Conservation (phyloP, 2,113 vertebrate species). For the Girardinichthys multiradiatus region DNA sequence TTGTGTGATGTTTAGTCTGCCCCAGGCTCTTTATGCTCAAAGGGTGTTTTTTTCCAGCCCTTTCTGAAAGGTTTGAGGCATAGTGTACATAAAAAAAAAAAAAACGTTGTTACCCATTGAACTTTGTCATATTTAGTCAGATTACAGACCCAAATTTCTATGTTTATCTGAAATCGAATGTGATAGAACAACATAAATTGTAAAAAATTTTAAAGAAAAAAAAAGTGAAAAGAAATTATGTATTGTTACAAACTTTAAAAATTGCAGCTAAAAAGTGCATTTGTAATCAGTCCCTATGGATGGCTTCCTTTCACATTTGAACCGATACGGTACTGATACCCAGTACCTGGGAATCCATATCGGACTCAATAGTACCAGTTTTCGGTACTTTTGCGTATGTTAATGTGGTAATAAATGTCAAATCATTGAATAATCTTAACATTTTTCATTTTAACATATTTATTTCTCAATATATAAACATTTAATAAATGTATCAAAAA, state of each 20-base stretch:
- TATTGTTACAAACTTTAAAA: not conserved
- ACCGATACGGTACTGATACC: too few species aligned
- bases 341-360: too few species aligned
- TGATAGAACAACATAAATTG: not conserved
- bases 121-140: not conserved
- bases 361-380: too few species aligned
- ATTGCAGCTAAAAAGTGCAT: not conserved
- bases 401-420: too few species aligned
- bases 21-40: not conserved
- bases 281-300: too few species aligned
- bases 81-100: not conserved
- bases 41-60: constrained; percentile 12
- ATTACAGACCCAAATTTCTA: not conserved
- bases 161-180: too few species aligned
- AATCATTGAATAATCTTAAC: too few species aligned
- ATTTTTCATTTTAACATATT: too few species aligned
- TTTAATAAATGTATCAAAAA: too few species aligned
- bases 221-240: not conserved
- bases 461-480: too few species aligned
- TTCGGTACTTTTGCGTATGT: too few species aligned
- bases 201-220: not conserved
- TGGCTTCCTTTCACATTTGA: too few species aligned
- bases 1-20: not conserved
- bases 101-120: not conserved
- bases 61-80: not conserved